Evolutionary conservation across 1,140 invertebrate genomes (phyloP).

Genomic region (Panulirus ornatus): DNA sequence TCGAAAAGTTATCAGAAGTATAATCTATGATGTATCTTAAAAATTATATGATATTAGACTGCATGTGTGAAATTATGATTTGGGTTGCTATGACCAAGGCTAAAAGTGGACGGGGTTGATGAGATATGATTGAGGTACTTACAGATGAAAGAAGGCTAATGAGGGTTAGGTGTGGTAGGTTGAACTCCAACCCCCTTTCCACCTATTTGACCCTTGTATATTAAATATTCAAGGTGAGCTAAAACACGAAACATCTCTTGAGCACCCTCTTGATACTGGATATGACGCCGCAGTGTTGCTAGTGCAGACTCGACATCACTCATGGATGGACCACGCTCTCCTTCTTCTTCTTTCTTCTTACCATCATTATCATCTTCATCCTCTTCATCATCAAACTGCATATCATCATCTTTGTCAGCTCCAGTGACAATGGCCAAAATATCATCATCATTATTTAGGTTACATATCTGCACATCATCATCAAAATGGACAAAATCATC

Average conservation of each 20-base stretch:
- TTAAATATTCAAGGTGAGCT: constrained; percentile 66
- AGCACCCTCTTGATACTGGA: constrained; percentile 69
- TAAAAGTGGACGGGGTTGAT: background rate
- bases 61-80: background rate
- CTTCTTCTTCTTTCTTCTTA: constrained; percentile 19
- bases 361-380: constrained; percentile 49
- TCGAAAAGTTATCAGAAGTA: background rate
- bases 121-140: background rate
- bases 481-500: constrained; percentile 74
- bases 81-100: background rate
- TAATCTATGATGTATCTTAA: background rate
- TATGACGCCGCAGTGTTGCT: constrained; percentile 53
- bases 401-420: constrained; percentile 60
- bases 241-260: constrained; percentile 69
- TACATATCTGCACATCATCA: constrained; percentile 70
- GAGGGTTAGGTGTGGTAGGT: constrained; percentile 44
- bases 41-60: background rate
- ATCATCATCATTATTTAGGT: constrained; percentile 69
- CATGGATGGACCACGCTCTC: constrained; percentile 40
- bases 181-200: constrained; percentile 61
- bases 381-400: constrained; percentile 44
- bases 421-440: constrained; percentile 69
- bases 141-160: background rate
- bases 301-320: constrained; percentile 57
- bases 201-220: constrained; percentile 67